Base-by-base conservation (phyloP, 2,113 vertebrate species). In the Ornithorhynchus anatinus region DNA sequence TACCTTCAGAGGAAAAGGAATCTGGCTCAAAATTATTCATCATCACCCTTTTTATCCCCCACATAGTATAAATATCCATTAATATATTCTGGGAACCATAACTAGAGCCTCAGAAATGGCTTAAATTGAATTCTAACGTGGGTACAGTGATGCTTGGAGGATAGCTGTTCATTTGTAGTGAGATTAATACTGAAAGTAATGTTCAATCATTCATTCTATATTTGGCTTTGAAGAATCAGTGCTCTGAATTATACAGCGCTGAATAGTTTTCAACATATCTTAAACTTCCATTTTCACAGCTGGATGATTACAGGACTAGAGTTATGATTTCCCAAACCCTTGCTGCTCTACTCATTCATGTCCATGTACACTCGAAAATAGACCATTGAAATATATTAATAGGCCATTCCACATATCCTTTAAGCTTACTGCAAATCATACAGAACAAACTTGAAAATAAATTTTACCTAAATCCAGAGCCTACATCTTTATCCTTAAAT, bases 111-210 rank as follows among this genome's bases (percentile, higher is more conserved):
- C 66, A 78, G 37, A 62, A 27, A 35, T 57, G 35, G 39, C 33
- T 22, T 50, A 77, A 77, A 77, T 67, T 73, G 60, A 58, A 69
- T 69, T 66, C 32, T 63, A 59, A 68, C 16, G 22, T 27, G 17
- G 22, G 19, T 27, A 45, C 33, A 63, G n/a, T 14, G 16, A 15
- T 38, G 66, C 25, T 59, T 31, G 66, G 50, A 73, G 68, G 23
- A 45, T 42, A 2, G 7, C 38, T 52, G 45, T n/a, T 53, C 71
- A 61, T 69, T 76, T 64, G 10, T 8, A 47, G 22, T 37, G 25
- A 35, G 12, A 40, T 33, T 59, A 48, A 39, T 33, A 9, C 57
- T 58, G 62, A 8, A 25, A 29, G 1, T 53, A 33, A 27, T 67
- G 44, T 7, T 71, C 29, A 77, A 58, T 69, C 14, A 61, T 48